A percentile compares a stretch with the other conserved stretches of the same genome.
Conservation (phyloP, 2,113 vertebrate species). For the Clarias gariepinus region DNA sequence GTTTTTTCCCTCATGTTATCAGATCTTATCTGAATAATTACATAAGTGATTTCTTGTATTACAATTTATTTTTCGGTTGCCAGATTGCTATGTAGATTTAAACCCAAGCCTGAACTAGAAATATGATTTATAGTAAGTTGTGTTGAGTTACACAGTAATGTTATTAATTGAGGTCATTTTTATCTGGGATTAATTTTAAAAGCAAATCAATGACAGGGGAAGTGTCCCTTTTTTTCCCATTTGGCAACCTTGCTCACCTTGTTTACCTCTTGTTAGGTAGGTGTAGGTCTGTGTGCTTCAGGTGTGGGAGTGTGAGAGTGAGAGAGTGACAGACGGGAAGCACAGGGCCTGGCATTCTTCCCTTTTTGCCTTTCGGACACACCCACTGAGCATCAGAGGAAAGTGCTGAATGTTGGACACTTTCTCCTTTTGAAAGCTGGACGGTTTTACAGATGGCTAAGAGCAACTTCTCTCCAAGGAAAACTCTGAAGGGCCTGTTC, state of each 20-base stretch:
- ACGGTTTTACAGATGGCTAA: conserved; percentile 11
- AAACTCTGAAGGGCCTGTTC: conserved; percentile 8
- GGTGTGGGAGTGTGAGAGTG: not conserved
- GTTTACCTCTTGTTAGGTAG: not conserved
- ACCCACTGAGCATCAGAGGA: not conserved
- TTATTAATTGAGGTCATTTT: not conserved
- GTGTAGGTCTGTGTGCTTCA: not conserved
- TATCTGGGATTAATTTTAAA: not conserved
- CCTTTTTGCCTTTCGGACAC: not conserved
- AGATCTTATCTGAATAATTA: not conserved
- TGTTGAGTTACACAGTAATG: not conserved
- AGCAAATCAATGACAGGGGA: no score
- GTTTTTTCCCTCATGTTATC: not conserved
- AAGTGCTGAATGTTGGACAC: no score
- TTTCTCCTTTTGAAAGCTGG: not conserved
- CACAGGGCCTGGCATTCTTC: not conserved
- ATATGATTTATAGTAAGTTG: not conserved
- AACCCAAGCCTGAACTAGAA: not conserved
- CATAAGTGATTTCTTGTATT: not conserved
- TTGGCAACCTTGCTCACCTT: not conserved
- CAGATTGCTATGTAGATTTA: not conserved
- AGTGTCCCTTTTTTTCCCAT: not conserved
- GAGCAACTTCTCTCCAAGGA: conserved; percentile 13
- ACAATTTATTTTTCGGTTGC: not conserved
- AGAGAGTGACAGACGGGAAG: not conserved